Conservation (phyloP, 2,888 invertebrate species). For the Hipparchia semele region DNA sequence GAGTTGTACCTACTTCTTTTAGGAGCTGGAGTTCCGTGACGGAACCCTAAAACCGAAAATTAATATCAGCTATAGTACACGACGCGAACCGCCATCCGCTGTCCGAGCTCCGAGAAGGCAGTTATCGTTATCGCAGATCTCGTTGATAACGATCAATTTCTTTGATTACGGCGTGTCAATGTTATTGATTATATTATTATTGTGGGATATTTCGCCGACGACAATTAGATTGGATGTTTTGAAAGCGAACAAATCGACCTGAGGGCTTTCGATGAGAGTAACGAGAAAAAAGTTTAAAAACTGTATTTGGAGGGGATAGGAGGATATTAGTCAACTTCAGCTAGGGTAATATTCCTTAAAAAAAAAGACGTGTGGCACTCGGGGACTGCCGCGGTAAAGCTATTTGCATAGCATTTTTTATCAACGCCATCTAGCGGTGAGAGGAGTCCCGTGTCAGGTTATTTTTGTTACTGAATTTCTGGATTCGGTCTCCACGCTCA, state of each 20-base stretch:
- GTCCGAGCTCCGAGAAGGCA: conserved; percentile 33
- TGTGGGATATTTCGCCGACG: neutral
- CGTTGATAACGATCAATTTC: conserved; percentile 34
- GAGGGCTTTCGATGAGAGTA: too few species aligned
- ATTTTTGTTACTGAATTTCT: too few species aligned
- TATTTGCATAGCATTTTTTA: too few species aligned
- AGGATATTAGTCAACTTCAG: too few species aligned
- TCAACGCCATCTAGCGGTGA: too few species aligned
- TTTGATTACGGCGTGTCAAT: conserved; percentile 36
- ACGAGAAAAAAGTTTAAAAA: too few species aligned
- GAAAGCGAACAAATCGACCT: neutral
- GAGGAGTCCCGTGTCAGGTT: too few species aligned
- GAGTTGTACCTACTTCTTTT: neutral
- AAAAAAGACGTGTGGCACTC: too few species aligned
- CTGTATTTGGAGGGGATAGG: too few species aligned
- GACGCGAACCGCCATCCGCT: conserved; percentile 16
- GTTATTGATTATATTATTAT: conserved; percentile 12
- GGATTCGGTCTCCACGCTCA: too few species aligned
- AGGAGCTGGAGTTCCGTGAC: neutral
- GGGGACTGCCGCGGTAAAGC: too few species aligned
- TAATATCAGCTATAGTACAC: conserved; percentile 28
- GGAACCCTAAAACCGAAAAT: conserved; percentile 17
- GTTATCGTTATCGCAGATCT: conserved; percentile 38
- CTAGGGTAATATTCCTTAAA: too few species aligned
- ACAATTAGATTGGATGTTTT: conserved; percentile 1